Evolutionary conservation across 2,888 invertebrate species (phyloP), one percentile per base, ranked within the genome.

Genomic region (Cyaniris semiargus): DNA sequence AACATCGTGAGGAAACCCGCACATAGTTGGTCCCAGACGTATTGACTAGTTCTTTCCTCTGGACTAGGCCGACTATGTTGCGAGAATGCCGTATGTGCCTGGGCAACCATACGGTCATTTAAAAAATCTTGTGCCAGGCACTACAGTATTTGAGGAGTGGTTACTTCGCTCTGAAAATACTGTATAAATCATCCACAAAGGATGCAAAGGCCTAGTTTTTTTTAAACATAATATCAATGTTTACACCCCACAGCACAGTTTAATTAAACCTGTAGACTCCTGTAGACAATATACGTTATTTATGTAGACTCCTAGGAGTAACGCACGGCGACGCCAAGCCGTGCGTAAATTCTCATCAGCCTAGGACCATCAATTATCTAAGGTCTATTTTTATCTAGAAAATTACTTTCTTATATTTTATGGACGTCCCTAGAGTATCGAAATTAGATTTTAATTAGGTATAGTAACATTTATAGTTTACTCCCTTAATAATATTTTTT

Each of bases 301-400:
- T 60, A 60, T 60, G 60, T 60, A 60, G 58, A 21, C 60, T 60
- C 13, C 13, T 60, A 23, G 60, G 13, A 21, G 23, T 34, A n/a
- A 38, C 34, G 38, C n/a, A n/a, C 34, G 70, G 34, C 38, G 70
- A 71, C 70, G 70, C 38, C 70, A 13, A 70, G 71, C 71, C 71
- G 38, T 71, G 71, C 71, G 71, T 71, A 38, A 71, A 21, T 15
- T 71, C 38, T 38, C 71, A 71, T 71, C 21, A 38, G 21, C 21
- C 21, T 60, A 13, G 34, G n/a, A 71, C 21, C 71, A 71, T 71
- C 34, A 71, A 71, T 71, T 71, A 38, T 13, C 38, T 70, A 8
- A 38, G 34, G 21, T 18, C 31, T n/a, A 60, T 60, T 60, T 23
- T 60, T 23, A 60, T 23, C 60, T 60, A 13, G 4, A 21, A 60